phyloP scores from a whole-genome alignment of 2,113 vertebrate genomes.

The Platysteira castanea region DNA sequence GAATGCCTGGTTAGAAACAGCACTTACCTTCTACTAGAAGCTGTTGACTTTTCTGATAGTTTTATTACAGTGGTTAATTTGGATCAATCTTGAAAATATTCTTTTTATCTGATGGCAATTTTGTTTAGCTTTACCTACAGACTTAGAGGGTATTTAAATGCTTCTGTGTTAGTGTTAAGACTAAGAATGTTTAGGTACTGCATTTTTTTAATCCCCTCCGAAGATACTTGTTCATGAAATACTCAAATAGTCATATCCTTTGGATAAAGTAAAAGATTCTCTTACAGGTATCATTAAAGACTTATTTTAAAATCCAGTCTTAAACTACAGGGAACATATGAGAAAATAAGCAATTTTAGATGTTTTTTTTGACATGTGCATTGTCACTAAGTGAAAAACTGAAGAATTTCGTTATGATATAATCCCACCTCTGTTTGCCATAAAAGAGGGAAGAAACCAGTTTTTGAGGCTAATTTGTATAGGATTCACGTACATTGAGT shows the following conservation, averaged over 20 bases:
- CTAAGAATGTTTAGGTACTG: neutral
- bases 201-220: neutral
- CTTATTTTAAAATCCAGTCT: neutral
- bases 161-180: neutral
- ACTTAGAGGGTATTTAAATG: neutral
- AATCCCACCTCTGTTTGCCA: neutral
- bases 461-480: neutral
- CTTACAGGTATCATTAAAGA: neutral
- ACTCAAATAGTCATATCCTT: neutral
- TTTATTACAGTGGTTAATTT: neutral
- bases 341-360: neutral
- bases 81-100: neutral
- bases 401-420: neutral
- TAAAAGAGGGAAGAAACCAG: neutral
- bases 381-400: neutral
- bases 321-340: neutral
- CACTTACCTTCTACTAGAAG: neutral
- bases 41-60: neutral
- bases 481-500: neutral
- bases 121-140: neutral
- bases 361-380: neutral
- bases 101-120: neutral
- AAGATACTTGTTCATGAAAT: neutral
- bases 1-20: neutral
- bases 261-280: neutral